These are phyloP conservation scores for Aphaenogaster ashmeadi DNA, from an alignment of 1,140 invertebrate genomes.

Conservation along the genomic window DNA sequence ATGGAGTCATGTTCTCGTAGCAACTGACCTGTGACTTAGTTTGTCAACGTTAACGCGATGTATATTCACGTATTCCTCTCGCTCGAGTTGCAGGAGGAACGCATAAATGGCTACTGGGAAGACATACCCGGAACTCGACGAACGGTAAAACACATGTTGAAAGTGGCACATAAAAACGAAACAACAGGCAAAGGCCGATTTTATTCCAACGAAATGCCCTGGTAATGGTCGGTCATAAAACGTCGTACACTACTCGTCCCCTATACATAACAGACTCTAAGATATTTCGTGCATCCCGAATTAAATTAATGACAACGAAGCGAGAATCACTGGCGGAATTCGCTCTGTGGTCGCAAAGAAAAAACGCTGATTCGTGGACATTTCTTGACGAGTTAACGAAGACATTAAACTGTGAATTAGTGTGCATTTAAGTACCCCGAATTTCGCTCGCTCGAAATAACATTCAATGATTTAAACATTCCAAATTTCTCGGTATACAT, in stretches of 20 bases:
- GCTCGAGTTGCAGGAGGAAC: background rate
- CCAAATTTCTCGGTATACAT: background rate
- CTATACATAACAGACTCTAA: background rate
- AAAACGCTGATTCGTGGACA: background rate
- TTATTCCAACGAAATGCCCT: conserved; percentile 38
- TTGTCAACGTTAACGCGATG: conserved; percentile 58
- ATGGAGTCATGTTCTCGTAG: background rate
- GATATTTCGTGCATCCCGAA: conserved; percentile 68
- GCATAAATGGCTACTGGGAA: conserved; percentile 1
- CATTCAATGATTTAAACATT: background rate
- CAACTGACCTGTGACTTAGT: conserved; percentile 17
- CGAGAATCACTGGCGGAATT: background rate
- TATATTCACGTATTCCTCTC: background rate
- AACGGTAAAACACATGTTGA: conserved; percentile 35
- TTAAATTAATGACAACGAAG: conserved; percentile 60
- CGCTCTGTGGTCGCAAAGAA: background rate
- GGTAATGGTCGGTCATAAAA: conserved; percentile 71
- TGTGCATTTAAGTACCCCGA: conserved; percentile 8
- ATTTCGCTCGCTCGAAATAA: background rate
- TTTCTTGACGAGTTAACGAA: conserved; percentile 4
- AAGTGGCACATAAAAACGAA: conserved; percentile 60
- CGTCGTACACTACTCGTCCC: conserved; percentile 31
- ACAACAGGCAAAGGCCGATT: conserved; percentile 44
- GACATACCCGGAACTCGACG: conserved; percentile 31
- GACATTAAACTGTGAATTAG: conserved; percentile 23